A percentile compares a stretch with the other conserved stretches of the same genome.
phyloP scores from a whole-genome alignment of 1,140 invertebrate genomes.

The Scaptomyza pallida region DNA sequence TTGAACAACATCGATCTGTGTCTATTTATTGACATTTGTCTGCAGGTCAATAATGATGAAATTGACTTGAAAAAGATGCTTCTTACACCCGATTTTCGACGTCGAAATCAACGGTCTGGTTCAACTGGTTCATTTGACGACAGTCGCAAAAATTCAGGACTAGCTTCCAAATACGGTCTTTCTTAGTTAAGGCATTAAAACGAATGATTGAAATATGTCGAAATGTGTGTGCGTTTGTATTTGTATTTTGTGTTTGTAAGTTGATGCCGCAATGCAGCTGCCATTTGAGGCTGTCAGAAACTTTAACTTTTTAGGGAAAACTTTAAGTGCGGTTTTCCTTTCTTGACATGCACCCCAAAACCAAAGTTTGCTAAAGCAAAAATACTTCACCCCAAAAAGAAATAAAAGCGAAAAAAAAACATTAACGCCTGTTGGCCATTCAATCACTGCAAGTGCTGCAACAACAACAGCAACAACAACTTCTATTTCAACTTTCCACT shows the following conservation, averaged over 20 bases:
- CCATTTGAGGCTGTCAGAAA: constrained; percentile 8
- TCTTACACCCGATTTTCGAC: not conserved
- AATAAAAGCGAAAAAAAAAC: constrained; percentile 51
- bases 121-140: not conserved
- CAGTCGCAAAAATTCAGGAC: not conserved
- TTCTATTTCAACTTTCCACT: constrained; percentile 29
- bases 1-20: constrained; percentile 58
- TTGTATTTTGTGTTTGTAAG: not conserved
- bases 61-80: constrained; percentile 42
- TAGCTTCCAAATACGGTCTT: not conserved
- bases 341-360: constrained; percentile 22
- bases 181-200: not conserved
- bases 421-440: constrained; percentile 60
- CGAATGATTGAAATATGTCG: not conserved
- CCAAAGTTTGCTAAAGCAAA: constrained; percentile 45
- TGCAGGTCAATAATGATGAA: constrained; percentile 58
- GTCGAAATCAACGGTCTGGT: not conserved
- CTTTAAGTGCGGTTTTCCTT: constrained; percentile 49
- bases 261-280: constrained; percentile 18
- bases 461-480: constrained; percentile 14
- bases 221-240: not conserved
- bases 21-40: constrained; percentile 64
- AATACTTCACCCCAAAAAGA: constrained; percentile 32
- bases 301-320: constrained; percentile 12
- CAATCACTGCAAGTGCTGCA: constrained; percentile 65